Percentiles rank a stretch among this genome's conserved stretches.
phyloP scores from a whole-genome alignment of 2,797 vertebrate genomes.

The Semaprochilodus insignis region DNA sequence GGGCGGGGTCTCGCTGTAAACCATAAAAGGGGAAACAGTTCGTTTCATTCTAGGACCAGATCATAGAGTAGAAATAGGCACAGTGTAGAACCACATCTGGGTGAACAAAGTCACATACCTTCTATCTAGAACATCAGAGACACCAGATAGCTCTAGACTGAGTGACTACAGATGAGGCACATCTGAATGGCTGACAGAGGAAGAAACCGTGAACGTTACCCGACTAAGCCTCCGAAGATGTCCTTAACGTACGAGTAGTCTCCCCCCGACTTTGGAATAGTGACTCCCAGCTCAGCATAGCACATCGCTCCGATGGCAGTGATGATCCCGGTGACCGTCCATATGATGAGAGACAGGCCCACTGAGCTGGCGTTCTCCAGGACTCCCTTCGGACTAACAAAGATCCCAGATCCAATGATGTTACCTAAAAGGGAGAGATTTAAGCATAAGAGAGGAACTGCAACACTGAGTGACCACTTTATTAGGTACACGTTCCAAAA shows the following conservation, averaged over 20 bases:
- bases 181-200: neutral
- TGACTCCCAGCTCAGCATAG: slow-evolving; percentile 84
- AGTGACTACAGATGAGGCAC: too few species aligned
- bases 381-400: slow-evolving; percentile 84
- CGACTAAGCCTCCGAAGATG: slow-evolving; percentile 83
- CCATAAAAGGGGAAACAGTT: too few species aligned
- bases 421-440: slow-evolving; percentile 70
- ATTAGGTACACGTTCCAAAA: too few species aligned
- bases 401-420: slow-evolving; percentile 85
- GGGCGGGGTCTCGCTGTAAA: too few species aligned
- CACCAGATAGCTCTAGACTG: too few species aligned
- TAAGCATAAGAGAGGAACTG: neutral
- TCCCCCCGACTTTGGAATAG: slow-evolving; percentile 84
- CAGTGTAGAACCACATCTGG: too few species aligned
- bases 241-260: slow-evolving; percentile 86
- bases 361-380: slow-evolving; percentile 82
- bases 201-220: slow-evolving; percentile 70
- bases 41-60: too few species aligned
- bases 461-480: neutral
- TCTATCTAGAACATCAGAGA: too few species aligned
- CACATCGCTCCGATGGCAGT: slow-evolving; percentile 83
- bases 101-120: too few species aligned
- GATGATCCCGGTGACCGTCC: slow-evolving; percentile 79
- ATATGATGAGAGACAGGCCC: slow-evolving; percentile 80
- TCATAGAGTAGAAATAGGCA: too few species aligned